Percentiles rank a stretch among this genome's conserved stretches.
Conservation (phyloP, 2,888 invertebrate species). For the Caenorhabditis zanzibari region DNA sequence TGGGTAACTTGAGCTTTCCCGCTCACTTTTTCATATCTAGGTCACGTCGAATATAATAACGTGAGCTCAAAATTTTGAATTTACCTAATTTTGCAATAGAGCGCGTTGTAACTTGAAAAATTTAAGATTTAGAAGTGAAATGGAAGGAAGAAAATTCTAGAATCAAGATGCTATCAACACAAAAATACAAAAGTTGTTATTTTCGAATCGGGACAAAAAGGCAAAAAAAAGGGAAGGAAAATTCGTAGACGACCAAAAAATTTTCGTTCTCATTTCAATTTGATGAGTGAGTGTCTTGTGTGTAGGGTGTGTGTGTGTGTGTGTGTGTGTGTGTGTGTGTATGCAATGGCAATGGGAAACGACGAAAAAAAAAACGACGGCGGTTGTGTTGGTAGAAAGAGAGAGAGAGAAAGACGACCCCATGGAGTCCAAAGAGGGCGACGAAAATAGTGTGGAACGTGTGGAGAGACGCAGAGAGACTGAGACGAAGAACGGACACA, state of each 20-base stretch:
- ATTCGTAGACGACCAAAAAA: conserved; percentile 22
- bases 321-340: conserved; percentile 39
- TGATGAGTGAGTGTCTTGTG: conserved; percentile 48
- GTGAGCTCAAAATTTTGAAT: no score
- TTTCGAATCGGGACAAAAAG: neutral
- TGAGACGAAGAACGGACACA: conserved; percentile 52
- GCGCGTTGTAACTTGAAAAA: no score
- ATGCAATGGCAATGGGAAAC: conserved; percentile 57
- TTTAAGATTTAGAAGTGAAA: neutral
- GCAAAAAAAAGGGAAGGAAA: conserved; percentile 8
- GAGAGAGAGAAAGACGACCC: conserved; percentile 9
- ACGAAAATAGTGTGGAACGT: conserved; percentile 16
- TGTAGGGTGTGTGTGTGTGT: conserved; percentile 10
- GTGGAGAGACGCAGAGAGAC: conserved; percentile 25
- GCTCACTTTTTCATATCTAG: no score
- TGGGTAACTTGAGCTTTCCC: no score
- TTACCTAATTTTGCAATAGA: no score
- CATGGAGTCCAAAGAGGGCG: neutral
- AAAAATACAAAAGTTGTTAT: no score
- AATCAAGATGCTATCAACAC: conserved; percentile 48
- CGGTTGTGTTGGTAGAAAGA: conserved; percentile 28
- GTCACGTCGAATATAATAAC: no score
- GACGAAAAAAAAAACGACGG: conserved; percentile 37
- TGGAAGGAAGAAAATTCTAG: conserved; percentile 20
- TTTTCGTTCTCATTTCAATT: conserved; percentile 28